These are phyloP conservation scores for Toxonevra muliebris DNA, from an alignment of 2,888 invertebrate species.

Conservation along the genomic window DNA sequence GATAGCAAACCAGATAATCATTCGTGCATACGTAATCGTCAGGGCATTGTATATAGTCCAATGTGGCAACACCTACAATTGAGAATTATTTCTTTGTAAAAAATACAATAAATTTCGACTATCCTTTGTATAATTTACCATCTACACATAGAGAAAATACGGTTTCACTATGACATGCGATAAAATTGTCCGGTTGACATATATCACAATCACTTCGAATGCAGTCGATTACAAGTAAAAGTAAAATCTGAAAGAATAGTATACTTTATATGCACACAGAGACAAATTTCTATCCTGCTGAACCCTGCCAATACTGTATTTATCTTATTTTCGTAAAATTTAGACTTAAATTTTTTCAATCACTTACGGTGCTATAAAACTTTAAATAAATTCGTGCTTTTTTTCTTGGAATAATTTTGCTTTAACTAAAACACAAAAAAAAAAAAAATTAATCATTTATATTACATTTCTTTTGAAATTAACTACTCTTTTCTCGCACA, in stretches of 20 bases:
- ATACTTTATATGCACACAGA: no score
- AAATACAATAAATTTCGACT: neutral
- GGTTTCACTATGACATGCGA: conserved; percentile 39
- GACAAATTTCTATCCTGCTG: no score
- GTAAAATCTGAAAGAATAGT: conserved; percentile 5
- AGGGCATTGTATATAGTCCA: conserved; percentile 35
- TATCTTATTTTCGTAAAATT: no score
- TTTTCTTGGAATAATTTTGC: no score
- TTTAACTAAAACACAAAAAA: no score
- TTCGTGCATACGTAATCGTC: conserved; percentile 36
- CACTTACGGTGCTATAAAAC: no score
- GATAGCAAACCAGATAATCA: conserved; percentile 35
- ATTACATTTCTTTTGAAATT: no score
- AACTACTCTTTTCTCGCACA: no score
- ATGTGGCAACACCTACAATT: conserved; percentile 33
- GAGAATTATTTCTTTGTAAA: neutral
- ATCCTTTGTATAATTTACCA: conserved; percentile 27
- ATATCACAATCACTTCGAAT: conserved; percentile 29
- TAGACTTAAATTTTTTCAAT: no score
- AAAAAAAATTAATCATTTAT: no score
- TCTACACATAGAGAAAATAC: conserved; percentile 39
- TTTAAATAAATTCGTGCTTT: no score
- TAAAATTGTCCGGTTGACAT: conserved; percentile 37
- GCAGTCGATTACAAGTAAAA: neutral
- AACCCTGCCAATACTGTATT: no score